These are phyloP conservation scores for Dicaeum eximium DNA, from an alignment of 2,113 vertebrate species.

Conservation along the genomic window DNA sequence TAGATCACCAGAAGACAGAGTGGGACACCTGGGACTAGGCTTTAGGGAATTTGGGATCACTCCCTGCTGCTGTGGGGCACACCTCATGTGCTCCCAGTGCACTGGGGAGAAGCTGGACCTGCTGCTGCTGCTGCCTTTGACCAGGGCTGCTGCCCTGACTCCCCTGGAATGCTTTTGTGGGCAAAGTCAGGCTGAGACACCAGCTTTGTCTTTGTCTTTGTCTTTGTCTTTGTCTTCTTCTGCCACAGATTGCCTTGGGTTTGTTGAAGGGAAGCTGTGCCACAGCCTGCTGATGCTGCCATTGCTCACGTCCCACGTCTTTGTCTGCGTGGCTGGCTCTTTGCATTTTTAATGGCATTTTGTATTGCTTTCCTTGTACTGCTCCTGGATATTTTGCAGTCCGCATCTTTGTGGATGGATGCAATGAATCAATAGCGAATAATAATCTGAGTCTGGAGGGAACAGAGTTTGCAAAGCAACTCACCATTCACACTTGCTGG, in stretches of 20 bases:
- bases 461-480: conserved; percentile 31
- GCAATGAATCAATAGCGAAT: conserved; percentile 62
- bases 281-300: neutral
- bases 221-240: neutral
- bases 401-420: conserved; percentile 38
- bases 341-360: conserved; percentile 63
- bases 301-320: neutral
- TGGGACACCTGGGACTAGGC: neutral
- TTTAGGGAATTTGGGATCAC: neutral
- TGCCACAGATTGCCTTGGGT: neutral
- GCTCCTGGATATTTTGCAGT: conserved; percentile 56
- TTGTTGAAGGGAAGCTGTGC: neutral
- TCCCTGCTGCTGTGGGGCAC: neutral
- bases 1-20: neutral
- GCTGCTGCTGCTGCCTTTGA: fast-evolving
- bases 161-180: neutral
- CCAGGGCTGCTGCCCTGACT: neutral
- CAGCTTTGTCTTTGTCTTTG: neutral
- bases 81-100: fast-evolving
- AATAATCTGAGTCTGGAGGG: conserved; percentile 51
- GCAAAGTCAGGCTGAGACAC: neutral
- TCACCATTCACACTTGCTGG: conserved; percentile 30
- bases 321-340: conserved; percentile 26
- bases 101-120: neutral
- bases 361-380: conserved; percentile 51